phyloP scores from a whole-genome alignment of 2,888 invertebrate species.

The Iselma pallidipennis region DNA sequence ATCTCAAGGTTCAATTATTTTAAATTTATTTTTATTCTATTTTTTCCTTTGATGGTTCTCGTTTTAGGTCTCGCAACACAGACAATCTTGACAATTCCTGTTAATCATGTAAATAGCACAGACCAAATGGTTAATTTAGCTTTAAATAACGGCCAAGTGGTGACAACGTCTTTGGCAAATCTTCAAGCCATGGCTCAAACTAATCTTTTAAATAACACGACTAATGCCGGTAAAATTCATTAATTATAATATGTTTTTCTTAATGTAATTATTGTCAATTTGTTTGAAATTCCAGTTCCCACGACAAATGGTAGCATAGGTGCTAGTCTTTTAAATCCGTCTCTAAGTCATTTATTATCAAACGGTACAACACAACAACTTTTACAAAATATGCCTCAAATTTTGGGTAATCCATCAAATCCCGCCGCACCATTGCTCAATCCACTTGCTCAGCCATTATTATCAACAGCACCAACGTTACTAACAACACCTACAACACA shows the following conservation, averaged over 20 bases:
- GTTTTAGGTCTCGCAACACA: slow-evolving; percentile 87
- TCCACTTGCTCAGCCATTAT: slow-evolving; percentile 47
- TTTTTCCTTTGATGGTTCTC: slow-evolving; percentile 13
- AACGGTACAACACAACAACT: slow-evolving; percentile 75
- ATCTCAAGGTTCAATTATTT: slow-evolving; percentile 56
- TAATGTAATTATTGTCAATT: background rate
- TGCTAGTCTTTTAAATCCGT: slow-evolving; percentile 70
- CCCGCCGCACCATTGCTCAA: slow-evolving; percentile 43
- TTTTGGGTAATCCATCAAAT: slow-evolving; percentile 51
- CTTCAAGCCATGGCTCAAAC: slow-evolving; percentile 77
- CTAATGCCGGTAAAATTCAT: slow-evolving; percentile 53
- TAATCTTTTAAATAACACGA: slow-evolving; percentile 58
- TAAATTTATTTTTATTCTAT: background rate
- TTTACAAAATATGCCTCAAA: slow-evolving; percentile 74
- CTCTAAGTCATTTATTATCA: slow-evolving; percentile 73
- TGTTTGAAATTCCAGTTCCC: slow-evolving; percentile 53
- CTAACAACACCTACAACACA: slow-evolving; percentile 32
- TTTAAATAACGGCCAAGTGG: slow-evolving; percentile 82
- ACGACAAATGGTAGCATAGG: slow-evolving; percentile 67
- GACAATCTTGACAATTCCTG: slow-evolving; percentile 93
- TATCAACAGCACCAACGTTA: slow-evolving; percentile 39
- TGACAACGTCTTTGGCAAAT: slow-evolving; percentile 81
- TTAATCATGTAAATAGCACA: slow-evolving; percentile 79
- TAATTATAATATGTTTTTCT: background rate
- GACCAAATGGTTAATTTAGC: slow-evolving; percentile 79